Evolutionary conservation across 30 jellyfish, hydroid and myxozoan species (phyloP).

Genomic region (Aurelia coerulea): DNA sequence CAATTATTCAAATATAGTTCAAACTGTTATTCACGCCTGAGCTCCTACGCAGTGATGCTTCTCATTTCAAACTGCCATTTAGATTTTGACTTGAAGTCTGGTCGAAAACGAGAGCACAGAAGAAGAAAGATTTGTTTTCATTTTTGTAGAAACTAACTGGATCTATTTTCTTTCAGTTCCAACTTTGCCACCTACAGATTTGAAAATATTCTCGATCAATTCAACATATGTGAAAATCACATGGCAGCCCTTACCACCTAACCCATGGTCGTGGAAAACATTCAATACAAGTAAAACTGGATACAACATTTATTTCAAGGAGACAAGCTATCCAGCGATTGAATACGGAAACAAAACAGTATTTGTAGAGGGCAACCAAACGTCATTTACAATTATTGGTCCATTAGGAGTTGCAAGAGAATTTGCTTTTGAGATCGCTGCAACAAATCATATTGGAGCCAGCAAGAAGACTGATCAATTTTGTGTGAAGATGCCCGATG

Average conservation of each 20-base stretch:
- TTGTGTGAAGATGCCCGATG: conserved; percentile 21
- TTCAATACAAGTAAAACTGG: conserved; percentile 3
- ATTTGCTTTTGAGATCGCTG: conserved; percentile 1
- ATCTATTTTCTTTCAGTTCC: conserved; percentile 14
- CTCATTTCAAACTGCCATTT: too few species aligned
- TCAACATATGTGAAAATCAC: neutral
- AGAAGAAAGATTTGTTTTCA: too few species aligned
- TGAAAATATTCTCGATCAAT: conserved; percentile 2
- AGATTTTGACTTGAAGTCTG: too few species aligned
- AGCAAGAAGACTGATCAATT: neutral
- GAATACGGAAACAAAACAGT: neutral
- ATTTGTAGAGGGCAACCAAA: neutral
- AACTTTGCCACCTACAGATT: neutral
- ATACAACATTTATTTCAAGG: neutral
- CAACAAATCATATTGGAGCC: conserved; percentile 4
- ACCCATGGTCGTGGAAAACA: conserved; percentile 1
- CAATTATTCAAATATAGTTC: too few species aligned
- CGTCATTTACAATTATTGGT: conserved; percentile 6
- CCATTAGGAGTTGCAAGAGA: conserved; percentile 15
- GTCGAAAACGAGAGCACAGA: too few species aligned
- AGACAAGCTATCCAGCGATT: conserved; percentile 7
- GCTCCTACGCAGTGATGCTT: too few species aligned
- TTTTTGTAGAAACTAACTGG: too few species aligned
- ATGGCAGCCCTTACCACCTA: conserved; percentile 29
- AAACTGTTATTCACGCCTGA: too few species aligned